Evolutionary conservation across 2,888 invertebrate species (phyloP), one percentile per base, ranked within the genome.

Genomic region (Acrocera orbiculus): DNA sequence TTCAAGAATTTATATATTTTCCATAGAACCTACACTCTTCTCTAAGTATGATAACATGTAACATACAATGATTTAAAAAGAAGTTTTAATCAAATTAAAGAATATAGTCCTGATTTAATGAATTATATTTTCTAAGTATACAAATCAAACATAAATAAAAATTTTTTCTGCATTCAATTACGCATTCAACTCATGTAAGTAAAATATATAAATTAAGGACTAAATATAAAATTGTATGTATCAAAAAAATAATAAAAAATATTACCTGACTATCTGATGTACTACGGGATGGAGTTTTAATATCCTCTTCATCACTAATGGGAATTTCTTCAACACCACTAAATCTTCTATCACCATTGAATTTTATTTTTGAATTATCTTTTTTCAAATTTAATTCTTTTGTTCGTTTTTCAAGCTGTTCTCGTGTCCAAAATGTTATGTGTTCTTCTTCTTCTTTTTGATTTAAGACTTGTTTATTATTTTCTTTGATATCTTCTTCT

Each of bases 191-290:
- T 6, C 8, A 19, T 8, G 19, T 8, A 19, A 19, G 10, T 22
- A 22, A 6, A 22, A 7, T 10, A n/a, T 4, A 10, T 22, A 6
- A 22, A 10, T 22, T 7, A 10, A 22, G 22, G 9, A 8, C 8
- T 22, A 22, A 19, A 22, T 22, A 10, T 22, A 22, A n/a, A n/a
- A 22, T 19, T 19, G 19, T 6, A 19, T 19, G 5, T 19, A 19
- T 6, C 8, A 8, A 19, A 19, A 19, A 19, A 6, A 19, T 6
- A 19, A 6, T n/a, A n/a, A n/a, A n/a, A n/a, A n/a, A n/a, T n/a
- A 47, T 63, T 61, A 79, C 79, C 66, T 79, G 79, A 56, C 79
- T 79, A 48, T 76, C 80, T 32, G 77, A 76, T 42, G 77, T 78
- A 54, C 77, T 78, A 51, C 71, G 73, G 39, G 78, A 78, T 40